These are phyloP conservation scores for Eufriesea mexicana DNA, from an alignment of 1,140 invertebrate genomes.

Conservation along the genomic window DNA sequence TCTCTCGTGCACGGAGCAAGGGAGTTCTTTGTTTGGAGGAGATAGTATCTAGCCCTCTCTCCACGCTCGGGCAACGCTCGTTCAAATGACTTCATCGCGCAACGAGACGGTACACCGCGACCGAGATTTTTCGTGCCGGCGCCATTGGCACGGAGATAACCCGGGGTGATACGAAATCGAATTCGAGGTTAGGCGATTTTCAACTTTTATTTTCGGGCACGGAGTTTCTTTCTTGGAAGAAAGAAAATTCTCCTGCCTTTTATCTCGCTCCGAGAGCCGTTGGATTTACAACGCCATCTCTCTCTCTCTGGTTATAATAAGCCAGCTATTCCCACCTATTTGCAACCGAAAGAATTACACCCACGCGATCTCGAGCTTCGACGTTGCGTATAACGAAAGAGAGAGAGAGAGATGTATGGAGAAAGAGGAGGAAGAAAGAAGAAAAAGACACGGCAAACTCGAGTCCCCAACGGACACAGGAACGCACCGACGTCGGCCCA, in stretches of 20 bases:
- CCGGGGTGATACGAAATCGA: too few species aligned
- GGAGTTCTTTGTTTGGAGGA: neutral
- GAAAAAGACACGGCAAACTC: neutral
- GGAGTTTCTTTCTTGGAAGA: too few species aligned
- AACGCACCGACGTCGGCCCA: neutral
- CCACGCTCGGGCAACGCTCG: neutral
- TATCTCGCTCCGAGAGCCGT: too few species aligned
- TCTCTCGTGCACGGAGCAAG: neutral
- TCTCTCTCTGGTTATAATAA: too few species aligned
- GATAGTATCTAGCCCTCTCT: neutral
- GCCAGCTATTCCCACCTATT: neutral
- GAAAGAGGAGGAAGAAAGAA: neutral
- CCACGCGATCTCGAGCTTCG: neutral
- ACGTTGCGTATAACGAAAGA: neutral
- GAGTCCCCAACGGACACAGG: neutral
- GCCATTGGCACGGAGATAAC: too few species aligned
- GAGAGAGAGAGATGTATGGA: too few species aligned
- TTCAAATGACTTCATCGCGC: slow-evolving; percentile 5
- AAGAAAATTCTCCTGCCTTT: too few species aligned
- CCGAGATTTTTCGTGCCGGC: neutral
- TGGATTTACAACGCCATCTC: too few species aligned
- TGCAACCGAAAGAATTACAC: too few species aligned
- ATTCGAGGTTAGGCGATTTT: too few species aligned
- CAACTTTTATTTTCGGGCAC: too few species aligned
- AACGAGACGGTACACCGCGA: neutral